phyloP scores from a whole-genome alignment of 1,140 invertebrate species.

The Varroa destructor region DNA sequence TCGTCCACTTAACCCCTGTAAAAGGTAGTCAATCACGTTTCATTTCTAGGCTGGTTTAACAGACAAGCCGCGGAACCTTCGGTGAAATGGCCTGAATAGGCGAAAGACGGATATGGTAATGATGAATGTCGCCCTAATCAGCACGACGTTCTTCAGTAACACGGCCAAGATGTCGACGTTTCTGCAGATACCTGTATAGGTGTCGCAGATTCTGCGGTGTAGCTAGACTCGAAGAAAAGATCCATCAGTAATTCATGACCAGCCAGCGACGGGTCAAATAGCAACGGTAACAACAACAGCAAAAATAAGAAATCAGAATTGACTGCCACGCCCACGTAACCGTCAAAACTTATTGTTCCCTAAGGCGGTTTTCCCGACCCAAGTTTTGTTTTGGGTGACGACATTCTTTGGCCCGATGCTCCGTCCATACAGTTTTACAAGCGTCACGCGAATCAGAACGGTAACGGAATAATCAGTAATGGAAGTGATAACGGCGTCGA shows the following conservation, averaged over 20 bases:
- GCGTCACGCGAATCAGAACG: not conserved
- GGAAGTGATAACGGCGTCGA: not conserved
- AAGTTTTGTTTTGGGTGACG: not conserved
- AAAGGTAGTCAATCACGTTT: too few species aligned
- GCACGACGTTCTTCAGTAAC: not conserved
- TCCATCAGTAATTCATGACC: not conserved
- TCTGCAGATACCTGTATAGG: conserved; percentile 4
- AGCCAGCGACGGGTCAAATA: not conserved
- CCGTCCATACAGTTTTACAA: conserved; percentile 1
- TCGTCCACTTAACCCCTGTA: too few species aligned
- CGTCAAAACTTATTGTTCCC: conserved; percentile 6
- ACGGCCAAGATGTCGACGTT: not conserved
- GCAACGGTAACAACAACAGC: conserved; percentile 3
- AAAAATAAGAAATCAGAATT: not conserved
- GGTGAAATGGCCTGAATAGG: conserved; percentile 15
- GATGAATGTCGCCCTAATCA: not conserved
- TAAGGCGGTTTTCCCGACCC: conserved; percentile 5
- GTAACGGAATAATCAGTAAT: too few species aligned
- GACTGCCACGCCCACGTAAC: conserved; percentile 1
- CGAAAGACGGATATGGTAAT: not conserved
- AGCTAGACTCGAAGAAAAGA: conserved; percentile 1
- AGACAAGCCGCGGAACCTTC: conserved; percentile 4
- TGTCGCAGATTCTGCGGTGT: not conserved
- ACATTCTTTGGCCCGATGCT: not conserved
- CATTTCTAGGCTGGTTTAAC: conserved; percentile 14